A percentile compares a stretch with the other conserved stretches of the same genome.
Conservation (phyloP, 1,140 invertebrate species). For the Dreissena polymorpha region DNA sequence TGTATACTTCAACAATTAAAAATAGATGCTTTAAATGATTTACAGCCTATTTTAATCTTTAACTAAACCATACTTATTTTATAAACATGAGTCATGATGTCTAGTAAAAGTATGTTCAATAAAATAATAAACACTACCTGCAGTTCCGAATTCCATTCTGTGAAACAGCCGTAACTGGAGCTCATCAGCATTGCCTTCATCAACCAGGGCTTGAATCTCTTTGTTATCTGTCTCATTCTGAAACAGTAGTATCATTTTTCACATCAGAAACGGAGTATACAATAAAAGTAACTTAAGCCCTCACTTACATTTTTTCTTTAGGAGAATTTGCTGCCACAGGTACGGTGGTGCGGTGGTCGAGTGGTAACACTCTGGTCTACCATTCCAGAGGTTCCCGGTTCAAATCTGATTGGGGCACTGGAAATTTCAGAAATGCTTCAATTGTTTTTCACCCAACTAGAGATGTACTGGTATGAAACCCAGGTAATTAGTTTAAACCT, state of each 20-base stretch:
- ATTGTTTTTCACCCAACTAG: too few relatives aligned
- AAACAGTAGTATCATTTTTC: constrained; percentile 6
- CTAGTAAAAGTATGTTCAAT: neutral
- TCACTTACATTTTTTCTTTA: too few relatives aligned
- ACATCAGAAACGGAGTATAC: neutral
- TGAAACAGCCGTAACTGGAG: constrained; percentile 84
- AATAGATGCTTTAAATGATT: too few relatives aligned
- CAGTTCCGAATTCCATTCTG: constrained; percentile 92
- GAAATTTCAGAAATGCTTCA: too few relatives aligned
- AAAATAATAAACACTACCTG: constrained; percentile 80
- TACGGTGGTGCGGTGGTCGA: too few relatives aligned
- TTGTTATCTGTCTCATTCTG: constrained; percentile 81
- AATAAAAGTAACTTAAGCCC: too few relatives aligned
- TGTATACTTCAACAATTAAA: neutral
- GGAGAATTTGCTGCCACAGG: too few relatives aligned
- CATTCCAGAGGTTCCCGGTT: too few relatives aligned
- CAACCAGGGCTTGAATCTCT: constrained; percentile 82
- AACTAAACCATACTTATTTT: neutral
- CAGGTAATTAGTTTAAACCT: too few relatives aligned
- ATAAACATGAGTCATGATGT: neutral
- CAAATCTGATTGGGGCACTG: too few relatives aligned
- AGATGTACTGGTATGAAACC: too few relatives aligned
- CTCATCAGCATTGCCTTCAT: constrained; percentile 80
- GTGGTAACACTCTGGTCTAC: too few relatives aligned
- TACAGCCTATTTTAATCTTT: neutral